Percentiles rank a stretch among this genome's conserved stretches.
These are phyloP conservation scores for Tholera decimalis DNA, from an alignment of 2,888 invertebrate species.

Conservation along the genomic window DNA sequence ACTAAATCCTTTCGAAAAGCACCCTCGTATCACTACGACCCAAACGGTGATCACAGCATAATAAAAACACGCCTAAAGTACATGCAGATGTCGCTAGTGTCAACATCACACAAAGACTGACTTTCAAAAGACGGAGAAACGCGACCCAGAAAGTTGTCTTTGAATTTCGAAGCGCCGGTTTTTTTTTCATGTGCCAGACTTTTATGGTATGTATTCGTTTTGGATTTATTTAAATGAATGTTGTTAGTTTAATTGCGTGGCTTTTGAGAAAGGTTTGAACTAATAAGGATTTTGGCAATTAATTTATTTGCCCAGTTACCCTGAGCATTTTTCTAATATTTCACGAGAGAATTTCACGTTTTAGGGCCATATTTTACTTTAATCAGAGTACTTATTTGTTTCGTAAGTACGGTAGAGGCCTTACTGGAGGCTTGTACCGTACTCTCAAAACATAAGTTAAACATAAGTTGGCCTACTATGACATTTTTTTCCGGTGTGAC, in stretches of 20 bases:
- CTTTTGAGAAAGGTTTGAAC: conserved; percentile 12
- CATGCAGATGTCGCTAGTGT: conserved; percentile 49
- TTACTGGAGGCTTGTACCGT: no score
- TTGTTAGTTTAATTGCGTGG: conserved; percentile 33
- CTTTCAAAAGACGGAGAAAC: conserved; percentile 55
- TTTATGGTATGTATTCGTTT: conserved; percentile 52
- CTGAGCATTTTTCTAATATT: no score
- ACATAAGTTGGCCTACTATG: no score
- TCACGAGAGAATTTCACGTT: no score
- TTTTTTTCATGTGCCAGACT: conserved; percentile 33
- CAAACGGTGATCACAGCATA: conserved; percentile 37
- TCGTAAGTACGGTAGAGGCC: no score
- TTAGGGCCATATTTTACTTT: no score
- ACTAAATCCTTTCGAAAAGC: not conserved
- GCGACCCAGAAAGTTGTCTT: conserved; percentile 59
- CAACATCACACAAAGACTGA: conserved; percentile 56
- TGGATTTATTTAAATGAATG: conserved; percentile 40
- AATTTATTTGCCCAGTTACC: no score
- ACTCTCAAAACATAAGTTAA: no score
- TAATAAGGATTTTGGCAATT: no score
- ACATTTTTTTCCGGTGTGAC: no score
- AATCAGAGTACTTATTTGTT: no score
- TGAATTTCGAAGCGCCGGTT: conserved; percentile 33
- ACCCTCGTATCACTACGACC: conserved; percentile 9
- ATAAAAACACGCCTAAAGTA: conserved; percentile 47